Percentiles rank a stretch among this genome's conserved stretches.
These are phyloP conservation scores for Drosophila rhopaloa DNA, from an alignment of 1,140 invertebrate genomes.

Conservation along the genomic window DNA sequence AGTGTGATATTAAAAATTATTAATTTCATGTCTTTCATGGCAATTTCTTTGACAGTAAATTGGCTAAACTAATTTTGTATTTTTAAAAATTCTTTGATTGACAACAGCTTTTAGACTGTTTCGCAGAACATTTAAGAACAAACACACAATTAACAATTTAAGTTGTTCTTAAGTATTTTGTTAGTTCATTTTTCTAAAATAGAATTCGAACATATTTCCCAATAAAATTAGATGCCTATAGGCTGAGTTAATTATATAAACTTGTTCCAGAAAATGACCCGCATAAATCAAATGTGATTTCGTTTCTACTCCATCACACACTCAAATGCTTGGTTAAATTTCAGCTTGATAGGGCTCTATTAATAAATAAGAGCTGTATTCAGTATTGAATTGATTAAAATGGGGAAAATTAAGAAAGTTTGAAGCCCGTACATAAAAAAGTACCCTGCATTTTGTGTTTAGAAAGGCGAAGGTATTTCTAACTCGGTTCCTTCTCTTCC, in stretches of 20 bases:
- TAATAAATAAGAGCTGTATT: conserved; percentile 25
- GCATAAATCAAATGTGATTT: conserved; percentile 51
- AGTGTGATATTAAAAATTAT: no score
- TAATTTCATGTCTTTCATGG: no score
- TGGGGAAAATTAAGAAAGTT: background rate
- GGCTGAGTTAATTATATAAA: conserved; percentile 40
- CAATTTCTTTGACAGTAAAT: no score
- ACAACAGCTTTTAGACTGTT: no score
- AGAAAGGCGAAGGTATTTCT: background rate
- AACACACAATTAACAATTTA: no score
- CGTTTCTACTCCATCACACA: conserved; percentile 23
- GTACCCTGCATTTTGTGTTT: background rate
- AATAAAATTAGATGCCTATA: conserved; percentile 4
- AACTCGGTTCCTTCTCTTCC: no score
- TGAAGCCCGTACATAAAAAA: background rate
- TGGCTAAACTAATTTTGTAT: no score
- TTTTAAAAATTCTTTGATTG: no score
- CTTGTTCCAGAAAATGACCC: conserved; percentile 48
- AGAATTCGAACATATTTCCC: background rate
- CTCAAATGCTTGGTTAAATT: conserved; percentile 12
- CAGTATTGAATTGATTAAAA: conserved; percentile 22
- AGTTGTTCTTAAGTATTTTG: background rate
- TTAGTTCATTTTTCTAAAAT: background rate
- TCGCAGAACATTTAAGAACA: no score
- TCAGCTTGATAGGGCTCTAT: conserved; percentile 22